Evolutionary conservation across 2,113 vertebrate genomes (phyloP), one percentile per base, ranked within the genome.

Genomic region (Salvelinus namaycush): DNA sequence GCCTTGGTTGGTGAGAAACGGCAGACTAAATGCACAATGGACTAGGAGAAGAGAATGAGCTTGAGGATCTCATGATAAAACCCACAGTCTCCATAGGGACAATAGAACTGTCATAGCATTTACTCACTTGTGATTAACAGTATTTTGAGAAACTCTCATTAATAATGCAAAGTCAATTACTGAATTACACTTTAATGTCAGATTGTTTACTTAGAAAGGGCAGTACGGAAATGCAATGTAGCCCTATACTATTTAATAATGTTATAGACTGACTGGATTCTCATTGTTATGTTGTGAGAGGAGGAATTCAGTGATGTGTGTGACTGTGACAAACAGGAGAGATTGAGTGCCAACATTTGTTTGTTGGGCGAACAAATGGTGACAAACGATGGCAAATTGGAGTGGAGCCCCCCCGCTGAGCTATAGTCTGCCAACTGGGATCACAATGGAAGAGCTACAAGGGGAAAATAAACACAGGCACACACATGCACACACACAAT

Each of bases 321-420:
- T 75, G 85, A 73, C 79, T 44, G 77, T 12, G 71, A 79, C 76
- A 80, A 88, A 82, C 22, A 16, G 82, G 81, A 74, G 86, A 77
- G 74, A 75, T 74, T 18, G 67, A 78, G 80, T 88, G 86, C 86
- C 88, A 86, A 80, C 84, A 72, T 80, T 82, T 84, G 88, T 89
- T 89, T 90, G 87, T 85, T 84, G 81, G 79, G 77, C 16, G 79
- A 89, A 90, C 90, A 91, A 92, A 90, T 87, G 91, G 89, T 90
- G 92, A 93, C 88, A 92, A 91, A 93, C 88, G 91, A 91, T 88
- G 82, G 89, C 93, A 93, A 93, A 93, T 93, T 93, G 91, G 84
- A 90, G 78, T 86, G 91, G 93, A 91, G 87, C 86, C 91, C 86
- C 87, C 92, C 89, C 51, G 90, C 85, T 83, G 92, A 85, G 91